Conservation (phyloP, 1,140 invertebrate genomes). For the Battus philenor region DNA sequence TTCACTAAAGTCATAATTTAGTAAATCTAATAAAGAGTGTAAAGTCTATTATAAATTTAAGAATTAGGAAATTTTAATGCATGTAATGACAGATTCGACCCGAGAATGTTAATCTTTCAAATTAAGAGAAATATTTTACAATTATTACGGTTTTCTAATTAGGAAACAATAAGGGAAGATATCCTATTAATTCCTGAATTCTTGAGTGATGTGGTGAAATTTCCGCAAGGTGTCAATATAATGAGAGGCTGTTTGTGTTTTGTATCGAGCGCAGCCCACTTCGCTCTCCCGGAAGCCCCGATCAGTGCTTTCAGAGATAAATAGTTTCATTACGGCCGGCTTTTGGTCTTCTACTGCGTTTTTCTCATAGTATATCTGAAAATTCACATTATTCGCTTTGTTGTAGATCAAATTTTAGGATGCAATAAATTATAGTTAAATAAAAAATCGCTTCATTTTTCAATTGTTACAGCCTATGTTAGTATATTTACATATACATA, state of each 20-base stretch:
- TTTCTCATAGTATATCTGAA: conserved; percentile 26
- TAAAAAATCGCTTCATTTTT: no score
- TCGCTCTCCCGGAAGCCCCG: conserved; percentile 16
- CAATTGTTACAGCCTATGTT: no score
- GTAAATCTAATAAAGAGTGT: no score
- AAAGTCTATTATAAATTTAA: no score
- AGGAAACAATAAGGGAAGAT: conserved; percentile 4
- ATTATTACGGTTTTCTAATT: neutral
- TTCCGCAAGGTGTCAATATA: conserved; percentile 28
- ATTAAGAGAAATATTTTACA: conserved; percentile 12
- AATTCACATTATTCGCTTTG: neutral
- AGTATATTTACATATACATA: no score
- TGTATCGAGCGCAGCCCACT: conserved; percentile 26
- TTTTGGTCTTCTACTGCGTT: conserved; percentile 40
- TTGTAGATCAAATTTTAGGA: neutral
- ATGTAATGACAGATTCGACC: no score
- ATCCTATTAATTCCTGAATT: conserved; percentile 16
- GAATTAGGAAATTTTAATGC: no score
- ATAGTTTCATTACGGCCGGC: conserved; percentile 59
- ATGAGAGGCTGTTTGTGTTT: conserved; percentile 23
- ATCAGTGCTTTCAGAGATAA: conserved; percentile 56
- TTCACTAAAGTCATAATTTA: no score
- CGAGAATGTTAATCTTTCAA: no score
- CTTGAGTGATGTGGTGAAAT: conserved; percentile 15
- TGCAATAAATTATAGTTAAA: no score